These are phyloP conservation scores for Euphonia xanthogaster DNA, from an alignment of 2,797 vertebrate genomes.

Conservation along the genomic window DNA sequence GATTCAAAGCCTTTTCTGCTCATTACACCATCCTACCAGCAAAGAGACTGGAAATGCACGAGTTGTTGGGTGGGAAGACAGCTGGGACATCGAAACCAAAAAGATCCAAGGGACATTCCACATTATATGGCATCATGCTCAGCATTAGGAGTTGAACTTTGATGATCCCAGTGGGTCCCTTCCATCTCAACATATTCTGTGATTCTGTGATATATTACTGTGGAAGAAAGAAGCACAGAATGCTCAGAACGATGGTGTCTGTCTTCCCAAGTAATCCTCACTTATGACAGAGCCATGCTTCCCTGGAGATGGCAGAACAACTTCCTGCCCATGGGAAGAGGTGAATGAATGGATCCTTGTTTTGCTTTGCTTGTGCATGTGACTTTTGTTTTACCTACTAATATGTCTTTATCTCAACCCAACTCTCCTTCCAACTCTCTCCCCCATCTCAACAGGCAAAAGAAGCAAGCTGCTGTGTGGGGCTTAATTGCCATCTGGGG, in stretches of 20 bases:
- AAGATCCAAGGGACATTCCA: not conserved
- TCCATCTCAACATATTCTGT: not conserved
- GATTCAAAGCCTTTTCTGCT: not conserved
- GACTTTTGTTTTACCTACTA: not conserved
- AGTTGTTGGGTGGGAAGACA: not conserved
- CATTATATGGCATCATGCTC: not conserved
- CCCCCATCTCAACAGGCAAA: not conserved
- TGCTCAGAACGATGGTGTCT: accelerated
- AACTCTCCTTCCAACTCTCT: not conserved
- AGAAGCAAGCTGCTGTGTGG: accelerated
- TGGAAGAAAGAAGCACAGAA: not conserved
- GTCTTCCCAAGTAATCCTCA: not conserved
- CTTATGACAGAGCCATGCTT: not conserved
- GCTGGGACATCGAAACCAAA: not conserved
- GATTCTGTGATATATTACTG: not conserved
- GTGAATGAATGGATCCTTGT: not conserved
- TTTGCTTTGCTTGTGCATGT: not conserved
- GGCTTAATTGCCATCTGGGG: not conserved
- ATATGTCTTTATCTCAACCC: not conserved
- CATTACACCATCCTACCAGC: not conserved
- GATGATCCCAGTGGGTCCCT: not conserved
- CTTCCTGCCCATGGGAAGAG: not conserved
- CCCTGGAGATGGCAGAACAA: not conserved
- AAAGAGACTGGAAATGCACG: not conserved
- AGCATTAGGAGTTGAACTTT: not conserved